A percentile compares a stretch with the other conserved stretches of the same genome.
Evolutionary conservation across 2,888 invertebrate genomes (phyloP).

Genomic region (Dynastes tityus): DNA sequence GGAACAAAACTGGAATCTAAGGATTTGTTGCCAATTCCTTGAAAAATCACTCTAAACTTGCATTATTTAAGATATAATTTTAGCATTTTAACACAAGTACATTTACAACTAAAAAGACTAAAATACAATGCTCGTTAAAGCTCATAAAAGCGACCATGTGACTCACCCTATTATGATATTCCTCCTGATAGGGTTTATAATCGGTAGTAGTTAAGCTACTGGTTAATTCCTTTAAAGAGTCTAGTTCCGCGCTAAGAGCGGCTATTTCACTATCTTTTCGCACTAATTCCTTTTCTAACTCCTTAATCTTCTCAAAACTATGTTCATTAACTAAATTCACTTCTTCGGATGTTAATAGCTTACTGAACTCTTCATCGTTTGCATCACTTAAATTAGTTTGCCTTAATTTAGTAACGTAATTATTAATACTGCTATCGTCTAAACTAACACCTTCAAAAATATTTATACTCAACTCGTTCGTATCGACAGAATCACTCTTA

Average conservation of each 20-base stretch:
- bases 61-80: conserved; percentile 55
- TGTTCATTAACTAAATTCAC: conserved; percentile 29
- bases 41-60: not conserved
- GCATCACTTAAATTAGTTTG: conserved; percentile 38
- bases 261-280: conserved; percentile 71
- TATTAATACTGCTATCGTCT: conserved; percentile 66
- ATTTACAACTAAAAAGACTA: too few relatives aligned
- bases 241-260: conserved; percentile 71
- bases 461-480: conserved; percentile 66
- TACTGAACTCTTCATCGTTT: conserved; percentile 53
- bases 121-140: not conserved
- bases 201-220: conserved; percentile 77
- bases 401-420: conserved; percentile 57
- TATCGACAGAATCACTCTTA: conserved; percentile 56
- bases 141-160: not conserved
- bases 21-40: too few relatives aligned
- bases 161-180: conserved; percentile 79
- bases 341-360: conserved; percentile 37
- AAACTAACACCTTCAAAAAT: conserved; percentile 67
- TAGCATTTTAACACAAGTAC: too few relatives aligned
- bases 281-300: conserved; percentile 70
- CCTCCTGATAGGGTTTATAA: conserved; percentile 81
- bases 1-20: too few relatives aligned
- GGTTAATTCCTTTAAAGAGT: conserved; percentile 70
- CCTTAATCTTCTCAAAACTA: conserved; percentile 62